Conservation (phyloP, 2,113 vertebrate species). For the Scomber japonicus region DNA sequence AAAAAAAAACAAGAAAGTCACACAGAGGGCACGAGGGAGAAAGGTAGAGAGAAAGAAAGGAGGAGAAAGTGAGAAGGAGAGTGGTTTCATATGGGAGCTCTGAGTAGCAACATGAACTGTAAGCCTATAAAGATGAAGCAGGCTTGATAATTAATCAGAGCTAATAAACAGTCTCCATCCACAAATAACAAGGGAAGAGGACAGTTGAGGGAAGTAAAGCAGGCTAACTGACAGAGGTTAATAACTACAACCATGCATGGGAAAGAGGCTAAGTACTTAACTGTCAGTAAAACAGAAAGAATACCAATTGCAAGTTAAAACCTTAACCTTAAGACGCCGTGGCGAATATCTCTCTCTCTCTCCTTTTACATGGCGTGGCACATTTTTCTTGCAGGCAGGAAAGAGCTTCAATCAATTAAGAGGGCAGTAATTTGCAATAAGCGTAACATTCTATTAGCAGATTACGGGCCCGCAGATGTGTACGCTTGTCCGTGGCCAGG, state of each 20-base stretch:
- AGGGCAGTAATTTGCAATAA: conserved; percentile 58
- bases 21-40: conserved; percentile 2
- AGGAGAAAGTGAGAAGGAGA: neutral
- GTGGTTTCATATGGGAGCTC: conserved; percentile 25
- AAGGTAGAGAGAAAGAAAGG: neutral
- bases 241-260: conserved; percentile 29
- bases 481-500: neutral
- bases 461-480: conserved; percentile 53
- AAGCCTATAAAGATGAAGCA: conserved; percentile 42
- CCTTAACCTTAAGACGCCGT: neutral
- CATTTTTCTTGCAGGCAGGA: conserved; percentile 12
- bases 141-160: conserved; percentile 69
- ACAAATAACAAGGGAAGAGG: conserved; percentile 45
- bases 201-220: conserved; percentile 10
- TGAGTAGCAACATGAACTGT: conserved; percentile 37
- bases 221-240: conserved; percentile 25
- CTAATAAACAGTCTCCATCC: conserved; percentile 64
- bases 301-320: conserved; percentile 23
- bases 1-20: conserved; percentile 5
- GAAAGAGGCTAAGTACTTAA: conserved; percentile 9
- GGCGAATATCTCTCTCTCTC: neutral
- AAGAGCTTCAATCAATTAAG: conserved; percentile 47
- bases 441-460: conserved; percentile 56
- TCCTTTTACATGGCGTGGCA: conserved; percentile 5
- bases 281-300: conserved; percentile 37